A percentile compares a stretch with the other conserved stretches of the same genome.
Conservation (phyloP, 1,140 invertebrate genomes). For the Adelges cooleyi region DNA sequence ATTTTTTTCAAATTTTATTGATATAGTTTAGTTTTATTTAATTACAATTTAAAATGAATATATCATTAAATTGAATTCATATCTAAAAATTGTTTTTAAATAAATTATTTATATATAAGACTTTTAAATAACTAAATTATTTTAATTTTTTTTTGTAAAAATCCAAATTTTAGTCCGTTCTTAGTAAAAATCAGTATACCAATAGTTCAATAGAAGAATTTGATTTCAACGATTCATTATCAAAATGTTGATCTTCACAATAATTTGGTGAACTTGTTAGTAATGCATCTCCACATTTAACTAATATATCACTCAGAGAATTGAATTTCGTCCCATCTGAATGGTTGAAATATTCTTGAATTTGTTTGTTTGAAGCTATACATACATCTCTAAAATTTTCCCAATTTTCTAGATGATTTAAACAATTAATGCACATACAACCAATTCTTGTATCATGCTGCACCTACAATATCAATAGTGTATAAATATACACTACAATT, state of each 20-base stretch:
- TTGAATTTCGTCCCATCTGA: background rate
- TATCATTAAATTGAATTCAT: too few species aligned
- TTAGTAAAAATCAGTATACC: too few species aligned
- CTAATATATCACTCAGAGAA: background rate
- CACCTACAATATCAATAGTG: background rate
- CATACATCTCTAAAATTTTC: constrained; percentile 14
- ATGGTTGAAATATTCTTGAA: background rate
- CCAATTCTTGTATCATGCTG: background rate
- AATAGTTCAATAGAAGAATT: background rate
- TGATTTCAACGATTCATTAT: constrained; percentile 6
- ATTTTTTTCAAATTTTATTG: too few species aligned
- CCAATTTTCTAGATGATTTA: background rate
- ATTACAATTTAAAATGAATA: too few species aligned
- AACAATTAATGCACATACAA: background rate
- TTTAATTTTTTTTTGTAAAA: too few species aligned
- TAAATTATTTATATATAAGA: too few species aligned
- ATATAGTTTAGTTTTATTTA: too few species aligned
- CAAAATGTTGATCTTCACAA: background rate
- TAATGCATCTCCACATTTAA: background rate
- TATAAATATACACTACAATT: background rate
- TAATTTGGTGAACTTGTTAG: background rate
- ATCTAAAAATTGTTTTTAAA: too few species aligned
- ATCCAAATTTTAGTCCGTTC: too few species aligned
- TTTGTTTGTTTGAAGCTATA: background rate
- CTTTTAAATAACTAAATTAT: too few species aligned